Conservation (phyloP, 2,888 invertebrate species). For the Drosophila lutescens region DNA sequence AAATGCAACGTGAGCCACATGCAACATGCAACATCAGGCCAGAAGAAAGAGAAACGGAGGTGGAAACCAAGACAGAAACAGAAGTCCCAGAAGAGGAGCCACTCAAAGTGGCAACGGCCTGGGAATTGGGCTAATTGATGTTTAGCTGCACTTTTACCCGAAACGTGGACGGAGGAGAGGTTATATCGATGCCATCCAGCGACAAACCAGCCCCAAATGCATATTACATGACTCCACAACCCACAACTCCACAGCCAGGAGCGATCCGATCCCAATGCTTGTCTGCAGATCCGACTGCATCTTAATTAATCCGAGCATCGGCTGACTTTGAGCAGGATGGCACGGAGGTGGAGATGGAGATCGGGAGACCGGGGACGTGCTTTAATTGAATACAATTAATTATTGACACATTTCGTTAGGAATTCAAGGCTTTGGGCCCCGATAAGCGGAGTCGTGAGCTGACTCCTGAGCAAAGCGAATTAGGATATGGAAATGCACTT, state of each 20-base stretch:
- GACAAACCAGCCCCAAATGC: constrained; percentile 25
- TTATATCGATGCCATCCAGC: constrained; percentile 37
- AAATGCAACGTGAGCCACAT: constrained; percentile 75
- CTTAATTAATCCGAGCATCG: constrained; percentile 73
- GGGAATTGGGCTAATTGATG: constrained; percentile 84
- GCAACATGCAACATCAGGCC: constrained; percentile 61
- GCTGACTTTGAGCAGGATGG: constrained; percentile 17
- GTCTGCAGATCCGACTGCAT: constrained; percentile 62
- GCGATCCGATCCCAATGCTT: constrained; percentile 26
- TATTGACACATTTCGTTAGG: constrained; percentile 82
- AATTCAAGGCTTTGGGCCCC: constrained; percentile 57
- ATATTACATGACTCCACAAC: constrained; percentile 46
- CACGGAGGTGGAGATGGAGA: neutral
- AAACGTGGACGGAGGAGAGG: constrained; percentile 68
- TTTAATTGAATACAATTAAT: constrained; percentile 84
- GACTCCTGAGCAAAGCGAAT: constrained; percentile 44
- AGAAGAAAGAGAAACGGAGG: constrained; percentile 31
- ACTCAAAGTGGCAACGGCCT: constrained; percentile 70
- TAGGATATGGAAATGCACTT: constrained; percentile 69
- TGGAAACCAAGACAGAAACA: constrained; percentile 45
- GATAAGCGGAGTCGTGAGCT: constrained; percentile 65
- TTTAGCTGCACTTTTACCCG: constrained; percentile 83
- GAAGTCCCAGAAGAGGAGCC: constrained; percentile 36
- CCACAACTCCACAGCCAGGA: neutral
- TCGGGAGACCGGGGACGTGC: constrained; percentile 37